These are phyloP conservation scores for Ictidomys tridecemlineatus DNA, from an alignment of 2,113 vertebrate species.

Conservation along the genomic window DNA sequence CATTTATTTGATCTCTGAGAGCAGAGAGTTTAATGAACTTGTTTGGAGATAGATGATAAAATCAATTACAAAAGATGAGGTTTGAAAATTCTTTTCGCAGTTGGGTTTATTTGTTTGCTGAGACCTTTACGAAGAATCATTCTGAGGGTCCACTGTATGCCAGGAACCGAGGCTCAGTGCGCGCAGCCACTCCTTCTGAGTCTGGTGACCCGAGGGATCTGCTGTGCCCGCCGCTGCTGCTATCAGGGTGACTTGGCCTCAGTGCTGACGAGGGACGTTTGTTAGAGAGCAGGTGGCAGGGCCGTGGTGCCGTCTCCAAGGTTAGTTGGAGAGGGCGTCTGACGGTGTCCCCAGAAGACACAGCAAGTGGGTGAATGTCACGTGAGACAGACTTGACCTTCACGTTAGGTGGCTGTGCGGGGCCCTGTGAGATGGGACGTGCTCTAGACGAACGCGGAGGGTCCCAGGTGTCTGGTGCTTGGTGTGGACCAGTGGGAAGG, in stretches of 20 bases:
- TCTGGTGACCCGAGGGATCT: neutral
- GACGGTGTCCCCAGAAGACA: neutral
- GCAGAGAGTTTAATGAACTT: constrained; percentile 27
- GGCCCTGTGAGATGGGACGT: neutral
- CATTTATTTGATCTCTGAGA: constrained; percentile 46
- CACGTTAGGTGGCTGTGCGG: neutral
- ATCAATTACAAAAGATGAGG: neutral
- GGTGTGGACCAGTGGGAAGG: neutral
- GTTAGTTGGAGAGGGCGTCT: neutral
- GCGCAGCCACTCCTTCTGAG: neutral
- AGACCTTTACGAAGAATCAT: neutral
- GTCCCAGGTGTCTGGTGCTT: neutral
- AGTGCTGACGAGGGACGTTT: neutral
- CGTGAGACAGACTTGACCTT: neutral
- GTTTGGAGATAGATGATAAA: constrained; percentile 4
- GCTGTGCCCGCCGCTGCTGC: neutral
- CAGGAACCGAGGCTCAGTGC: neutral
- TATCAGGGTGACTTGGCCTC: neutral
- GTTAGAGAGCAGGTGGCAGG: neutral
- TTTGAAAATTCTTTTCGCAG: constrained; percentile 39
- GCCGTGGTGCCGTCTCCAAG: neutral
- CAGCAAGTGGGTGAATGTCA: neutral
- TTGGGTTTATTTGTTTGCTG: neutral
- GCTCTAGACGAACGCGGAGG: neutral
- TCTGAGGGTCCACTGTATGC: neutral